These are phyloP conservation scores for Pachliopta kotzebuea DNA, from an alignment of 2,888 invertebrate genomes.

Conservation along the genomic window DNA sequence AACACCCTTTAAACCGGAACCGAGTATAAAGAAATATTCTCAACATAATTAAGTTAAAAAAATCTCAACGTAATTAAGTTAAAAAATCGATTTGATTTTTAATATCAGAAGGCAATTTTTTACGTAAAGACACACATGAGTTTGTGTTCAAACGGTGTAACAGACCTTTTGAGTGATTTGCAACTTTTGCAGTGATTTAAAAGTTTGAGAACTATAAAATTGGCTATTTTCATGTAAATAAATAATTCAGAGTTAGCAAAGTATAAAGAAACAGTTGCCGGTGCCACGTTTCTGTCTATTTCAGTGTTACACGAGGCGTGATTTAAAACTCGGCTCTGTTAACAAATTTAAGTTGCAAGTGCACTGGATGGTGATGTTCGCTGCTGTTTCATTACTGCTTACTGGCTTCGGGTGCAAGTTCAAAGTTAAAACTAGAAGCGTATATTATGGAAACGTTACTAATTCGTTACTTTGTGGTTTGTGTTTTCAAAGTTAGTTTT, in stretches of 20 bases:
- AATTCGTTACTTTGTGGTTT: conserved; percentile 7
- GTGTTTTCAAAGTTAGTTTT: conserved; percentile 6
- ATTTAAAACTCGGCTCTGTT: conserved; percentile 13
- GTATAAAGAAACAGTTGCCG: conserved; percentile 2
- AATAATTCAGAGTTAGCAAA: not conserved
- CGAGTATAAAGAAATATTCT: too few relatives aligned
- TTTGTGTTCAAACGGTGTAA: too few relatives aligned
- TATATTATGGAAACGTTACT: conserved; percentile 4
- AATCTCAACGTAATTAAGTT: too few relatives aligned
- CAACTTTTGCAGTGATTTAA: too few relatives aligned
- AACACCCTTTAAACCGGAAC: too few relatives aligned
- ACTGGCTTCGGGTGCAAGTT: conserved; percentile 1
- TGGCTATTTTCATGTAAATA: not conserved
- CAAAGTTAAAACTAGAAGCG: conserved; percentile 11
- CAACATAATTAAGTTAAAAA: too few relatives aligned
- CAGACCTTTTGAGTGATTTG: too few relatives aligned
- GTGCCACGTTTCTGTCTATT: not conserved
- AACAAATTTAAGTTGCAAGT: conserved; percentile 22
- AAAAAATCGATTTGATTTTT: too few relatives aligned
- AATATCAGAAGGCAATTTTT: too few relatives aligned
- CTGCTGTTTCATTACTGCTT: conserved; percentile 19
- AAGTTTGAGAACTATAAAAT: too few relatives aligned
- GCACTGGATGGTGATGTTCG: conserved; percentile 10
- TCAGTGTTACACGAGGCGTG: conserved; percentile 1
- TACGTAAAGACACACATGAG: too few relatives aligned